Base-by-base conservation (phyloP, 2,888 invertebrate genomes). In the Epistrophe grossulariae region DNA sequence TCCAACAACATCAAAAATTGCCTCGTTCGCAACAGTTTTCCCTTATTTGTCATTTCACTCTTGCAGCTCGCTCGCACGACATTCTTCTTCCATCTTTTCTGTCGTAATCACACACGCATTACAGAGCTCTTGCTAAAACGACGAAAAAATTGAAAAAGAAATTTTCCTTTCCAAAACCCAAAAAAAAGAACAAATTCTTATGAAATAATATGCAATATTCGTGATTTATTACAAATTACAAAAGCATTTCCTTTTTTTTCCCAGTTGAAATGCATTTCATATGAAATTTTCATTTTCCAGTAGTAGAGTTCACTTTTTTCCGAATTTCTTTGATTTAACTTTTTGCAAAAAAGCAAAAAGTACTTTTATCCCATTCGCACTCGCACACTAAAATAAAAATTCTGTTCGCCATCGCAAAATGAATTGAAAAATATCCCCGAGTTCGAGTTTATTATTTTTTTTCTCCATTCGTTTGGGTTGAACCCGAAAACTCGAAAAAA, bases 1-100 rank as follows among this genome's bases (percentile, higher is more conserved):
- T 2, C 1, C 17, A 59, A 45, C 19, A 60, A 45, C 19, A 60
- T 28, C 28, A 64, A 64, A 43, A 55, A 8, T 4, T n/a, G 9
- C 28, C n/a, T 43, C 71, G 19, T 50, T 85, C 68, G 84, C 87
- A 87, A 87, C 82, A 87, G 82, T 85, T 82, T 87, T 74, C 48
- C 31, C 74, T 13, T 35, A 35, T n/a, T 17, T 62, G 40, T 43
- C 68, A 79, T 73, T 84, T 68, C 52, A 59, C 70, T 74, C 72
- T 80, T 45, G 35, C 79, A 40, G 11, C 38, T 60, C 10, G 9
- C n/a, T 73, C 68, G 35, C 48, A 28, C 59, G 55, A 72, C 87
- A 88, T 83, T 88, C 76, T 82, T 81, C 87, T 88, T 88, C 83
- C 83, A 88, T 88, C 84, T 88, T 89, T 79, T 89, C 89, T 89